Conservation (phyloP, 2,113 vertebrate genomes). For the Rallus limicola region DNA sequence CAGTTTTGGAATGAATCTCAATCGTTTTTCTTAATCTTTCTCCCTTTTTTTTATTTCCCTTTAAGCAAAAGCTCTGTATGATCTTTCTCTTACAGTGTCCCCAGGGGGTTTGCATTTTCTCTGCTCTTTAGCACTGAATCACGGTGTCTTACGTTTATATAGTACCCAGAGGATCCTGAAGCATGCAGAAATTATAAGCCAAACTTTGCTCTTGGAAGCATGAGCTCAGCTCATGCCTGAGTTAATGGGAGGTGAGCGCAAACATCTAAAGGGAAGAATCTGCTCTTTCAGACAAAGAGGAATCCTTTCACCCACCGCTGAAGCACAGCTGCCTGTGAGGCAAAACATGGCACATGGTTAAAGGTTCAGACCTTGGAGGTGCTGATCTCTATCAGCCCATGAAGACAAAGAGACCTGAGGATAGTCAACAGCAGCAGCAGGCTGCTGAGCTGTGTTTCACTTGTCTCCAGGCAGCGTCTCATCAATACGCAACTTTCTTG, state of each 20-base stretch:
- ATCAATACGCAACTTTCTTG: conserved; percentile 13
- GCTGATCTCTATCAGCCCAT: conserved; percentile 44
- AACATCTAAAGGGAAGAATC: conserved; percentile 54
- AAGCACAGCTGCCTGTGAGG: conserved; percentile 50
- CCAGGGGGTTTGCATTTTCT: conserved; percentile 30
- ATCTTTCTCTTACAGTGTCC: conserved; percentile 6
- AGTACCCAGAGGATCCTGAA: conserved; percentile 42
- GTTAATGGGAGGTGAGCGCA: conserved; percentile 60
- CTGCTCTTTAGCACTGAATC: conserved; percentile 56
- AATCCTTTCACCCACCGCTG: not conserved
- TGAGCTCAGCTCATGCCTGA: conserved; percentile 63
- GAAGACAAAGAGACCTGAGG: conserved; percentile 13
- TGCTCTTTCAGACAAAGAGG: conserved; percentile 46
- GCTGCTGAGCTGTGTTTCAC: not conserved
- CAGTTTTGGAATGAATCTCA: not conserved
- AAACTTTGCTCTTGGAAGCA: conserved; percentile 58
- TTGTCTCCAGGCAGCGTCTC: not conserved
- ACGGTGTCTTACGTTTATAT: conserved; percentile 51
- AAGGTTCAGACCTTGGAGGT: conserved; percentile 23
- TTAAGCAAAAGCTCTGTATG: not conserved
- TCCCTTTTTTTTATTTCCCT: not conserved
- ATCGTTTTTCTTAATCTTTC: not conserved
- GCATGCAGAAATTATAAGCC: conserved; percentile 57
- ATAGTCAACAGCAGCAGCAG: conserved; percentile 12
- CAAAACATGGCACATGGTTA: conserved; percentile 57